Conservation (phyloP, 2,888 invertebrate genomes). For the Apamea epomidion region DNA sequence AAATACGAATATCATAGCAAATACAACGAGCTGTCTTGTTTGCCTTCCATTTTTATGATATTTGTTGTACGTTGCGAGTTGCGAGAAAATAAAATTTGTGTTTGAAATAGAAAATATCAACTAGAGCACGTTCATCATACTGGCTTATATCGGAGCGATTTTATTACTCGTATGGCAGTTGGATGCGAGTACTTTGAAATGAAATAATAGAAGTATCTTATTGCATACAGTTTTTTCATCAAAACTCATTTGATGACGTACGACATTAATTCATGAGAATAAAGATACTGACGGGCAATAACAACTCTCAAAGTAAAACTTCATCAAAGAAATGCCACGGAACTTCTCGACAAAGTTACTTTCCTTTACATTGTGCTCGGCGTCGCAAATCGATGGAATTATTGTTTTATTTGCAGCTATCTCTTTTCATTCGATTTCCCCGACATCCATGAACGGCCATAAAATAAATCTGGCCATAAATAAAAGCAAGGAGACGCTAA, state of each 20-base stretch:
- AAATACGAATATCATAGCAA: conserved; percentile 83
- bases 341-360: conserved; percentile 47
- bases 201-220: background rate
- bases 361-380: conserved; percentile 44
- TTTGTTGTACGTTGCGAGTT: conserved; percentile 76
- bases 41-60: conserved; percentile 88
- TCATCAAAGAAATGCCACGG: conserved; percentile 57
- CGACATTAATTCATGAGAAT: background rate
- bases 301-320: conserved; percentile 46
- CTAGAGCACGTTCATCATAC: conserved; percentile 77
- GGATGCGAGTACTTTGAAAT: background rate
- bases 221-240: background rate
- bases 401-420: conserved; percentile 78
- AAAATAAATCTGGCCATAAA: conserved; percentile 91
- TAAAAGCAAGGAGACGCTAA: conserved; percentile 89
- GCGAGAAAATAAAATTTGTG: conserved; percentile 79
- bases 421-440: conserved; percentile 81
- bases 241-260: background rate
- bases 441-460: conserved; percentile 84
- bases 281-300: conserved; percentile 17
- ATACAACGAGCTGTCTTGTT: conserved; percentile 84
- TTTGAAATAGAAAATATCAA: conserved; percentile 76
- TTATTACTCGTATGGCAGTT: conserved; percentile 34
- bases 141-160: conserved; percentile 59
- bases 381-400: conserved; percentile 73